Base-by-base conservation (phyloP, 1,140 invertebrate species). In the Heliconius hermathena region DNA sequence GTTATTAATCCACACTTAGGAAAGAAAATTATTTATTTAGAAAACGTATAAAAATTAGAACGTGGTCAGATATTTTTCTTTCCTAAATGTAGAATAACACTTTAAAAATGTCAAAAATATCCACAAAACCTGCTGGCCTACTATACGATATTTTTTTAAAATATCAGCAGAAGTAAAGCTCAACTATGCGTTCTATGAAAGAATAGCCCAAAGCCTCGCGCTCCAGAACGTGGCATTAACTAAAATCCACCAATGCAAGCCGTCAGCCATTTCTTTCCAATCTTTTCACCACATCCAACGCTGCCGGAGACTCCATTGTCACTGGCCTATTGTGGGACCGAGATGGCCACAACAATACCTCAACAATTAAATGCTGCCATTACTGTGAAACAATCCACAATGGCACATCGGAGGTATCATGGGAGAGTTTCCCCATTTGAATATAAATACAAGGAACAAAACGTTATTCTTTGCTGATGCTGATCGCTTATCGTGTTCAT, bases 311-410 rank as follows among this genome's bases (percentile, higher is more conserved):
- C 49, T 72, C 41, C 49, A 88, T 85, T 85, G 82, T 83, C 82
- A 74, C 71, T 82, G 76, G 84, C 82, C 81, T 73, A 80, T 82
- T 81, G 86, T 88, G 85, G 86, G 90, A 93, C 89, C 84, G 52
- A 78, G 90, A 91, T 92, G 90, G 79, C 74, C 77, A 73, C 82
- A 84, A 89, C 89, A 90, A 89, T 87, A 86, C 84, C 84, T 82
- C 83, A 86, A 87, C 90, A 89, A 91, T 91, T 90, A 90, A 92
- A 88, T 84, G 85, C 85, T 85, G 84, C 85, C 85, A 88, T 91
- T 91, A 88, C 82, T 85, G 74, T 83, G 83, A 79, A 91, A 91
- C 89, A 91, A 91, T 89, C 81, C 88, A 91, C 90, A 91, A 91
- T 89, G 82, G 87, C 87, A 90, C 89, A 89, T 91, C 88, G 91